These are phyloP conservation scores for Drosophila kanapiae DNA, from an alignment of 1,140 invertebrate species.

Conservation along the genomic window DNA sequence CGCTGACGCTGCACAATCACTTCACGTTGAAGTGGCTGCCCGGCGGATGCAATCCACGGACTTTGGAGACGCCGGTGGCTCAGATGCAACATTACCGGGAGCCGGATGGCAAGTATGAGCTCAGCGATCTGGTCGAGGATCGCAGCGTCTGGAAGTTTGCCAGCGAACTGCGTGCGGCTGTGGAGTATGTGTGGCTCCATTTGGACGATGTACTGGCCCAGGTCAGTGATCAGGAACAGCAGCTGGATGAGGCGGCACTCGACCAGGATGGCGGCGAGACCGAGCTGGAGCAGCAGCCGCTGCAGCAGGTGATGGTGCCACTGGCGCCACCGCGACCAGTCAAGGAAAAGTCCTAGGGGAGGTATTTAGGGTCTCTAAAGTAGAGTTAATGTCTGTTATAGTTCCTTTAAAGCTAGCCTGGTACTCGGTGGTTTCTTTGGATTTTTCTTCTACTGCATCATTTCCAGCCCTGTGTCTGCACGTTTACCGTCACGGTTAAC, in stretches of 20 bases:
- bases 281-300: constrained; percentile 35
- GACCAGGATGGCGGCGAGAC: constrained; percentile 38
- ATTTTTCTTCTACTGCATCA: too few relatives aligned
- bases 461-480: neutral
- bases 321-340: neutral
- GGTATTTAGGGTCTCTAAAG: neutral
- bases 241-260: constrained; percentile 20
- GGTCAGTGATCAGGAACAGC: constrained; percentile 6
- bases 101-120: constrained; percentile 45
- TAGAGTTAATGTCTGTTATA: neutral
- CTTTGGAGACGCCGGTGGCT: constrained; percentile 23
- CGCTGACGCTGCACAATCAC: constrained; percentile 72
- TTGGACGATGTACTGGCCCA: constrained; percentile 51
- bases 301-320: constrained; percentile 4
- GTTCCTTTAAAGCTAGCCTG: neutral
- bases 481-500: neutral
- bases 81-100: constrained; percentile 77
- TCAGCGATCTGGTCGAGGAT: constrained; percentile 48
- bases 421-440: neutral
- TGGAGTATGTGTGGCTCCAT: constrained; percentile 60
- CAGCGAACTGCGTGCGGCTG: constrained; percentile 35
- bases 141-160: constrained; percentile 61
- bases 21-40: constrained; percentile 56
- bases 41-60: constrained; percentile 29
- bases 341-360: neutral